Evolutionary conservation across 2,113 vertebrate genomes (phyloP).

Genomic region (Rhea pennata): DNA sequence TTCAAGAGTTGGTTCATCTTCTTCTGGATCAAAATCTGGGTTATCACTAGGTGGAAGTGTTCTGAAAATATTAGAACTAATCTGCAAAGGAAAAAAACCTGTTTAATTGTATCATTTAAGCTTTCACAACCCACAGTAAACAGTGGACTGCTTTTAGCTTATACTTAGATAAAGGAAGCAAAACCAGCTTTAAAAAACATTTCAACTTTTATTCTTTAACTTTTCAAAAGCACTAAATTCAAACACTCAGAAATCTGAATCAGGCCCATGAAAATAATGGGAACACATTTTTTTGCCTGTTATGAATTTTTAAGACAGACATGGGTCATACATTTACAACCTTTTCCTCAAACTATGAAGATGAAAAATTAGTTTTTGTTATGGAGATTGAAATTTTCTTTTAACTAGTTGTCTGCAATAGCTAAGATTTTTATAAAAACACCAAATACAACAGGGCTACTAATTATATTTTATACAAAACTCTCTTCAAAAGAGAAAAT

Average conservation of each 20-base stretch:
- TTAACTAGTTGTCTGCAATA: background rate
- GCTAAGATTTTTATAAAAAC: background rate
- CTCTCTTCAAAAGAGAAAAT: background rate
- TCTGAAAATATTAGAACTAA: slow-evolving; percentile 94
- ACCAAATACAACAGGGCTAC: background rate
- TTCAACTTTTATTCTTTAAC: background rate
- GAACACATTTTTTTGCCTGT: background rate
- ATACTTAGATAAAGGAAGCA: background rate
- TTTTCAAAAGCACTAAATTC: background rate
- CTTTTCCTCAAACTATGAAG: background rate
- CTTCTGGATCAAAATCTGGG: slow-evolving; percentile 98
- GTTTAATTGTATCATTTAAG: background rate
- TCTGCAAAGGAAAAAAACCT: slow-evolving; percentile 78
- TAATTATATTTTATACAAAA: background rate
- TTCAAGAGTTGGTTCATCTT: slow-evolving; percentile 97
- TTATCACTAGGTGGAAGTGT: slow-evolving; percentile 98
- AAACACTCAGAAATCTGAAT: background rate
- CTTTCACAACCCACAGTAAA: background rate
- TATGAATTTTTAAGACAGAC: background rate
- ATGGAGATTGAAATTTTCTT: background rate
- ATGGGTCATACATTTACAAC: background rate
- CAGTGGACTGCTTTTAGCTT: background rate
- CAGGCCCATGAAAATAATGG: background rate
- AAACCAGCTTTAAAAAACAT: background rate
- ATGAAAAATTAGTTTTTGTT: background rate